Conservation (phyloP, 2,797 vertebrate species). For the Prionace glauca region DNA sequence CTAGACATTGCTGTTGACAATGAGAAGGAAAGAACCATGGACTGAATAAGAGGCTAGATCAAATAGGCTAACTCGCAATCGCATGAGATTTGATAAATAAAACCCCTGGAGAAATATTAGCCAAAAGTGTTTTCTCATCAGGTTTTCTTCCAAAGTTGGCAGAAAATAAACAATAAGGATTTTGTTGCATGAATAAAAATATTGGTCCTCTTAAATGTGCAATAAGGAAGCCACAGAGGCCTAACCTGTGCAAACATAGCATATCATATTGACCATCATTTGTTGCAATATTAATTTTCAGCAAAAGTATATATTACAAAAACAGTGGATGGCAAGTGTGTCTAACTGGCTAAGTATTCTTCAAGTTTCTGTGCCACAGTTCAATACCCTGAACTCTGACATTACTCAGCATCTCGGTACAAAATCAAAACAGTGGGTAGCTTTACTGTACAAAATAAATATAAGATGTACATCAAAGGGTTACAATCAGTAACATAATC, state of each 20-base stretch:
- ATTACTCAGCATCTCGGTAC: background rate
- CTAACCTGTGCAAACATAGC: background rate
- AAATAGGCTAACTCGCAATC: background rate
- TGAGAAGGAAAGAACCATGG: background rate
- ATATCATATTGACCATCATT: background rate
- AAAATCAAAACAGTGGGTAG: background rate
- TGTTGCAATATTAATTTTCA: background rate
- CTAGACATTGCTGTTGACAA: background rate
- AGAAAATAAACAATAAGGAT: background rate
- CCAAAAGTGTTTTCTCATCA: background rate
- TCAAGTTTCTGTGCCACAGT: background rate
- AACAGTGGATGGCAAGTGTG: background rate
- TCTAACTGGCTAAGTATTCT: background rate
- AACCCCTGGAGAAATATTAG: background rate
- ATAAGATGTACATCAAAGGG: background rate
- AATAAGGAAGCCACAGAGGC: background rate
- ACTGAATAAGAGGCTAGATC: background rate
- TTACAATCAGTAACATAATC: background rate
- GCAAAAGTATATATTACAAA: background rate
- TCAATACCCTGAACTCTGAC: background rate
- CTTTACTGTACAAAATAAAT: background rate
- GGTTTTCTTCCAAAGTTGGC: background rate
- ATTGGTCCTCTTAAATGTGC: background rate
- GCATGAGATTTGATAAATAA: background rate
- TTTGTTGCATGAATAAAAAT: background rate